Base-by-base conservation (phyloP, 2,888 invertebrate species). In the Latrodectus elegans region DNA sequence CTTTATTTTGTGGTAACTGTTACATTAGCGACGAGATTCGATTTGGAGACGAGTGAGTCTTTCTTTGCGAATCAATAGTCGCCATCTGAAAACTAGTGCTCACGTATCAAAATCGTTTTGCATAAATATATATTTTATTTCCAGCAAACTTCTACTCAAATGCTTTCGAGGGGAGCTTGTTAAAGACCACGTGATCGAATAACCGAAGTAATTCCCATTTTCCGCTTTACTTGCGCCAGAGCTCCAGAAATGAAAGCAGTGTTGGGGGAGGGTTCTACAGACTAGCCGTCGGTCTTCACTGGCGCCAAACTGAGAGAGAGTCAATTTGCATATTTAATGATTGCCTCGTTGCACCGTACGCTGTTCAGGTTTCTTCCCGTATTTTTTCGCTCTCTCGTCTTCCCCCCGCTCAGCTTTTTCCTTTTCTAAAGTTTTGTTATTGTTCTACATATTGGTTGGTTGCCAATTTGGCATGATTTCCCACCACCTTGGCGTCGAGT, bases 241-340 rank as follows among this genome's bases (percentile, higher is more conserved):
- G 26, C 14, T 38, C 14, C 26, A 55, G 60, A 52, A 17, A 26
- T 55, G 22, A 49, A 80, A 22, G 64, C 12, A 15, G 15, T 11
- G 26, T 11, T 73, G 22, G 26, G 73, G 22, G 73, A 22, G 73
- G 55, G 26, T 11, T 12, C 6, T 8, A 9, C n/a, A 71, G 51
- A 80, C 80, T 80, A 80, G 74, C 75, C 70, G 83, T 75, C 83
- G 83, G 75, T 71, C 83, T 68, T 82, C 53, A 22, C 70, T 83
- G 83, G 76, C 83, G 83, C 76, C 83, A 76, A 83, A 49, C 70
- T 60, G 53, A 55, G 83, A 83, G 83, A 75, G 74, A 76, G 76
- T 73, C 83, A 83, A 83, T 83, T 83, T 83, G 83, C 83, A 83
- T 83, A 83, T 83, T 83, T 83, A 83, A 83, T 83, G 83, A 83